Evolutionary conservation across 2,888 invertebrate genomes (phyloP).

Genomic region (Cephalotes varians): DNA sequence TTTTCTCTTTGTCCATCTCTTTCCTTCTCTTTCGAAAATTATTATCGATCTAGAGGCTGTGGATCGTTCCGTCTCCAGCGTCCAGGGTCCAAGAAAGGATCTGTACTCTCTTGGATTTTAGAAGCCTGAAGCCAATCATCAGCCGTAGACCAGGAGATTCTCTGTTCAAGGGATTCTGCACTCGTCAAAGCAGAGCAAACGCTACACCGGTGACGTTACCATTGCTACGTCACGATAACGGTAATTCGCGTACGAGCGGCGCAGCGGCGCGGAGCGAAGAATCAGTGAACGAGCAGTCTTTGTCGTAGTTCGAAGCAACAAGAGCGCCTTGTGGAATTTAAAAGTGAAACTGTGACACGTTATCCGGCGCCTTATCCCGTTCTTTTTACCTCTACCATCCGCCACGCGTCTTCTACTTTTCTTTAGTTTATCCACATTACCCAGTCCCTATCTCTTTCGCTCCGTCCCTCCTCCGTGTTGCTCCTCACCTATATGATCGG

Average conservation of each 20-base stretch:
- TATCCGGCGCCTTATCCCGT: constrained; percentile 58
- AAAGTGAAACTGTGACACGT: constrained; percentile 82
- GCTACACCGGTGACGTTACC: constrained; percentile 64
- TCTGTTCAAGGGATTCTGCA: not conserved
- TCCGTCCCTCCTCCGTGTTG: not conserved
- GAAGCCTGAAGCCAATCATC: not conserved
- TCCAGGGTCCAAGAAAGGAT: not conserved
- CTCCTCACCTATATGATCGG: not conserved
- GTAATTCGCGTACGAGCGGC: constrained; percentile 80
- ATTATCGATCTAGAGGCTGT: constrained; percentile 17
- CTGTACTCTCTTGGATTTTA: not conserved
- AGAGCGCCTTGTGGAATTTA: constrained; percentile 79
- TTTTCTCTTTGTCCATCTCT: constrained; percentile 1
- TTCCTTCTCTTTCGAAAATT: not conserved
- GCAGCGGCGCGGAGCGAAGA: constrained; percentile 66
- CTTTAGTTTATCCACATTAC: not conserved
- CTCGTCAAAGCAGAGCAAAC: not conserved
- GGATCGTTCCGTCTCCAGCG: not conserved
- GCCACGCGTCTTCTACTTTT: not conserved
- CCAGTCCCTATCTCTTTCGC: too few species aligned
- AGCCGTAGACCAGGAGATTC: not conserved
- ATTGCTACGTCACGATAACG: constrained; percentile 76
- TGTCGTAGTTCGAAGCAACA: not conserved
- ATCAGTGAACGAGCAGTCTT: constrained; percentile 49
- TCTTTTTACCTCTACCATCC: not conserved